These are phyloP conservation scores for Tamias sibiricus DNA, from an alignment of 2,113 vertebrate genomes.

Conservation along the genomic window DNA sequence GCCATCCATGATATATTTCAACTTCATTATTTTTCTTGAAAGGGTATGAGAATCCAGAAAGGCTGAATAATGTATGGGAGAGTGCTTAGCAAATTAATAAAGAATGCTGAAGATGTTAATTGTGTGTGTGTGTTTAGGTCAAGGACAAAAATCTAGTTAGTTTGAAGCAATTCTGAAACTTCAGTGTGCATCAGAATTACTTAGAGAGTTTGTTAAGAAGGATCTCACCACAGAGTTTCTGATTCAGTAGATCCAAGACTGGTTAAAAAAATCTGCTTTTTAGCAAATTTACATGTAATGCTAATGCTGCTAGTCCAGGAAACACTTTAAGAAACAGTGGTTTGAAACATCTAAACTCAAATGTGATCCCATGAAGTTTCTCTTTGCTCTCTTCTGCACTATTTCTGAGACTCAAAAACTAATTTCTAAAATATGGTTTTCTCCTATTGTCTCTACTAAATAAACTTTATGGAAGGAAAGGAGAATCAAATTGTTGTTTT, in stretches of 20 bases:
- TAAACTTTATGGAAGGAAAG: neutral
- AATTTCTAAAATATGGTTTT: neutral
- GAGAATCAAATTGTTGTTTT: neutral
- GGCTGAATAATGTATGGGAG: neutral
- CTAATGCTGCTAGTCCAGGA: neutral
- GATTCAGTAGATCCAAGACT: neutral
- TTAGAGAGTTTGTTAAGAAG: neutral
- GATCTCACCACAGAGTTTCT: neutral
- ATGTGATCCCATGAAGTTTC: neutral
- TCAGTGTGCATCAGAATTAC: neutral
- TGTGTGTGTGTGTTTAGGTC: neutral
- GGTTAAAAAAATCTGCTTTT: neutral
- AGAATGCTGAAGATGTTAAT: neutral
- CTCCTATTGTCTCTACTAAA: neutral
- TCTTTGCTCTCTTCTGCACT: neutral
- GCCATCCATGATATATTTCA: neutral
- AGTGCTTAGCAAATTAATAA: neutral
- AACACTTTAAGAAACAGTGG: neutral
- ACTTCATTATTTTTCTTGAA: neutral
- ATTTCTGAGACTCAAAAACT: neutral
- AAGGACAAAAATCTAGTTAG: neutral
- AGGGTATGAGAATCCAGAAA: neutral
- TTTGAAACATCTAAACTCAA: neutral
- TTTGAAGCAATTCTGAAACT: constrained; percentile 1
- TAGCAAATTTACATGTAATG: neutral